These are phyloP conservation scores for Drosophila mulleri DNA, from an alignment of 2,888 invertebrate genomes.

Conservation along the genomic window DNA sequence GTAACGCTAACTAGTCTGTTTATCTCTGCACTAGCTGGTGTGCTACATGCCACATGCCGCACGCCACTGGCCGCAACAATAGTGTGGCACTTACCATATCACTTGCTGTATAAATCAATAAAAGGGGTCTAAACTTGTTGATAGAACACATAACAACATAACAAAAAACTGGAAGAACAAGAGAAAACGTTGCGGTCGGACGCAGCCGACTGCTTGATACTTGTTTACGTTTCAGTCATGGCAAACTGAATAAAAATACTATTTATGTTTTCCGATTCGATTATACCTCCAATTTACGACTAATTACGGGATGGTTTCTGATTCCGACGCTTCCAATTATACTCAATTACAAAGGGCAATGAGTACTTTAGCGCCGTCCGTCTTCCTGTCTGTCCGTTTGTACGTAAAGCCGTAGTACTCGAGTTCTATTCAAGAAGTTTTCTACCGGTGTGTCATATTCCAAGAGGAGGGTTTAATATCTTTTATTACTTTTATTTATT, in stretches of 20 bases:
- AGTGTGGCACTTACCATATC: conserved; percentile 33
- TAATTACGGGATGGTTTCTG: background rate
- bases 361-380: background rate
- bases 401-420: too few relatives aligned
- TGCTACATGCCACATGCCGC: conserved; percentile 25
- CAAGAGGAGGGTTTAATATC: too few relatives aligned
- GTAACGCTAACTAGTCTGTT: conserved; percentile 52
- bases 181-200: background rate
- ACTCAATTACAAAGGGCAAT: background rate
- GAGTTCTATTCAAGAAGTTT: too few relatives aligned
- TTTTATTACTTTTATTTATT: too few relatives aligned
- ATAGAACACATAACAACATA: conserved; percentile 34
- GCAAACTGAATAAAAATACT: background rate
- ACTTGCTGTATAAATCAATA: conserved; percentile 65
- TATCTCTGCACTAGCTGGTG: conserved; percentile 47
- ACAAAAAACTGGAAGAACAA: background rate
- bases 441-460: too few relatives aligned
- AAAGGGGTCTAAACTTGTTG: conserved; percentile 61
- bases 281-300: background rate
- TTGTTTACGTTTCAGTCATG: background rate
- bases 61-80: conserved; percentile 1
- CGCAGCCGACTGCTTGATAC: background rate
- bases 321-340: background rate
- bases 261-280: background rate
- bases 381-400: too few relatives aligned